Evolutionary conservation across 2,113 vertebrate species (phyloP), one percentile per base, ranked within the genome.

Genomic region (Phoxinus phoxinus): DNA sequence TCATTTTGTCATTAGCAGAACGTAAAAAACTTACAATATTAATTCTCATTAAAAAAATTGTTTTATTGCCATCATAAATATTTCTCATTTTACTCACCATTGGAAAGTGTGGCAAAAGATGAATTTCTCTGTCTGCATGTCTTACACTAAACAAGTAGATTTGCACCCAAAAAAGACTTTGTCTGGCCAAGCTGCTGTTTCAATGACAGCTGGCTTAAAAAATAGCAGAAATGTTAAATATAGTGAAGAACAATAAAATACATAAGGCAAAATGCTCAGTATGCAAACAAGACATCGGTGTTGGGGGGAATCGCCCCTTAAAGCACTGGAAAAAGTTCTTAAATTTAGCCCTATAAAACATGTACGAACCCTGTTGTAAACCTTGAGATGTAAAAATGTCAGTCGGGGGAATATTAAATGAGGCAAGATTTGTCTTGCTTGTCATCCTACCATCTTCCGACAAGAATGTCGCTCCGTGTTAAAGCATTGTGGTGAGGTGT

Each of bases 391-490:
- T 83, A 56, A 58, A 83, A 83, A 72, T 32, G 32, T 37, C 65
- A 58, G 21, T 83, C 21, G 1, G 46, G 46, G 32, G 25, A 67
- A 81, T 69, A 69, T 81, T 81, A 32, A 81, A 81, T 30, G 48
- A 37, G 23, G 19, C 41, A 51, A 58, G 67, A 83, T 83, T 83
- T 72, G 81, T 83, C 63, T 83, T 37, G 81, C 65, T 73, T 83
- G 81, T 83, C 81, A 83, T 83, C 67, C 63, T 27, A 69, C 80
- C 44, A 82, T 82, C 81, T 72, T 58, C 46, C 2, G 48, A 83
- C 67, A 83, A 71, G 81, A 72, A 71, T 83, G 81, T 72, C 48
- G 3, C 44, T 83, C 67, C 56, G 37, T 77, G 84, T 61, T 78
- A 77, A 53, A 72, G 67, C 81, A 83, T 83, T 41, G 21, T 51